These are phyloP conservation scores for Cnemophilus loriae DNA, from an alignment of 2,113 vertebrate genomes.

Conservation along the genomic window DNA sequence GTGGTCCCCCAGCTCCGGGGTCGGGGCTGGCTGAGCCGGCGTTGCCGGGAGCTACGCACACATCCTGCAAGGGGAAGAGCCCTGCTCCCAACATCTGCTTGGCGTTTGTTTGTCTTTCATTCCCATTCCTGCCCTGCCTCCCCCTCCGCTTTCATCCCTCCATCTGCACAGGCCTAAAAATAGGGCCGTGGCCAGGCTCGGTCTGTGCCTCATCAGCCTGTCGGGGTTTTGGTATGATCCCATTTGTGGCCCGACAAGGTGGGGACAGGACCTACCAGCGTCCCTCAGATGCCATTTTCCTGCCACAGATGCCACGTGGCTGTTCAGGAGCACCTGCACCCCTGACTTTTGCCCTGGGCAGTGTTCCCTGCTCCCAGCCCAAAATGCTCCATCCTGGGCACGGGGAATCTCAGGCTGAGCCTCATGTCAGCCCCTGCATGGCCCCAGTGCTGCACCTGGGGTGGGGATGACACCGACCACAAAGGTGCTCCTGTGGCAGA, in stretches of 20 bases:
- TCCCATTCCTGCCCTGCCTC: not conserved
- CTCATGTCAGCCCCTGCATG: fast-evolving
- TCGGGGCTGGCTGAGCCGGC: not conserved
- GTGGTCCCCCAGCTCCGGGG: fast-evolving
- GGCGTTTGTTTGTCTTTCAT: slow-evolving; percentile 38
- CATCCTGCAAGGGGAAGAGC: not conserved
- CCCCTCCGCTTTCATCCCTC: not conserved
- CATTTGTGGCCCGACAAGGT: fast-evolving
- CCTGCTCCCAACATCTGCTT: slow-evolving; percentile 24
- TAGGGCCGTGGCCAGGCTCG: not conserved
- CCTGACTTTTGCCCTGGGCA: not conserved
- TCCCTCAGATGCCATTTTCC: not conserved
- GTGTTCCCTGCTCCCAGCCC: not conserved
- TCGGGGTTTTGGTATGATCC: not conserved
- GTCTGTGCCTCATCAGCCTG: not conserved
- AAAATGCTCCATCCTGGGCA: not conserved
- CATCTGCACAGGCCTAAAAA: slow-evolving; percentile 22
- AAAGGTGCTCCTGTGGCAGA: not conserved
- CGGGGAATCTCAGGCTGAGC: not conserved
- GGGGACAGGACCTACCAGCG: not conserved
- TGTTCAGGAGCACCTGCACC: fast-evolving
- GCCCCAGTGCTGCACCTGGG: not conserved
- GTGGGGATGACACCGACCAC: not conserved
- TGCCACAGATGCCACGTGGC: not conserved
- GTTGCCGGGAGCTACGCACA: not conserved